Evolutionary conservation across 1,140 invertebrate species (phyloP).

Genomic region (Pinna nobilis): DNA sequence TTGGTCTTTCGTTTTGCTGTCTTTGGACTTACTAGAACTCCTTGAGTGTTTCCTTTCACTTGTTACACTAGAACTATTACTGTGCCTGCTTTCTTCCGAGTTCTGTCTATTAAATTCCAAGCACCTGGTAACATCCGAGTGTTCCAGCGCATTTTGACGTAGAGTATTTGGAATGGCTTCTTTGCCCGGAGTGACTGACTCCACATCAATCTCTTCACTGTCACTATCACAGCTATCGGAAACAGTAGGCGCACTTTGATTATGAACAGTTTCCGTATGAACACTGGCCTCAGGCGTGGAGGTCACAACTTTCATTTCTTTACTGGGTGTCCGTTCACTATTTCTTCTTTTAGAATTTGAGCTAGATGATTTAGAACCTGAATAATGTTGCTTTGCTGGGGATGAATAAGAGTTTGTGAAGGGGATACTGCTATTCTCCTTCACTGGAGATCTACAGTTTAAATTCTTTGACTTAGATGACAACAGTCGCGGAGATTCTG

Average conservation of each 20-base stretch:
- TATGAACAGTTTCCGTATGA: neutral
- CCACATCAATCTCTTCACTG: conserved; percentile 28
- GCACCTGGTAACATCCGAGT: conserved; percentile 5
- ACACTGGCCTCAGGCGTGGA: conserved; percentile 1
- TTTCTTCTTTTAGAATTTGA: conserved; percentile 12
- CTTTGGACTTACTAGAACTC: neutral
- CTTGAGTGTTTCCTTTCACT: neutral
- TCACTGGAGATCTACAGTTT: conserved; percentile 2
- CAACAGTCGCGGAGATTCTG: too few relatives aligned
- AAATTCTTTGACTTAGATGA: too few relatives aligned
- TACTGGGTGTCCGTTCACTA: neutral
- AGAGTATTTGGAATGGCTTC: conserved; percentile 11
- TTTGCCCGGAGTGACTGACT: conserved; percentile 31
- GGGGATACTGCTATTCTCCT: neutral
- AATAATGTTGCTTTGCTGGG: conserved; percentile 15
- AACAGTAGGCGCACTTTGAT: neutral
- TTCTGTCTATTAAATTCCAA: conserved; percentile 8
- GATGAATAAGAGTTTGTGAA: neutral
- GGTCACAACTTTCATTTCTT: neutral
- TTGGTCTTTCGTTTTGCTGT: conserved; percentile 14
- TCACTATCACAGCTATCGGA: conserved; percentile 18
- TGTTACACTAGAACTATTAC: conserved; percentile 5
- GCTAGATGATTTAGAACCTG: conserved; percentile 5
- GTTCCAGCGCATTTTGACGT: neutral
- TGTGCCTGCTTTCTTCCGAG: neutral